Base-by-base conservation (phyloP, 1,140 invertebrate species). In the Scaptomyza montana region DNA sequence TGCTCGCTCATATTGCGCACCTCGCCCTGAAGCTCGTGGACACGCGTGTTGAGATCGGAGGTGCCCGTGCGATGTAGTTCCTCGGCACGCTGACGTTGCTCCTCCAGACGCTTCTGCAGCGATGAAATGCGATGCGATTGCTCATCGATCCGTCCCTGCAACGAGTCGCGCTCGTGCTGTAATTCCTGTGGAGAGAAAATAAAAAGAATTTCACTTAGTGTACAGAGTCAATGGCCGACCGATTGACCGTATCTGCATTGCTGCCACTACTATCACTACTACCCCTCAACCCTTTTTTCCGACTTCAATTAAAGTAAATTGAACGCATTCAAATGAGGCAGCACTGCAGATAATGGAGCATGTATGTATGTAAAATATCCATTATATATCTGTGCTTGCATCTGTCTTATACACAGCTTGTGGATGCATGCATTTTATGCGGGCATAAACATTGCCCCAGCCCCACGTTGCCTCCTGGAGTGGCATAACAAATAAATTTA, bases 91-190 rank as follows among this genome's bases (percentile, higher is more conserved):
- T 95, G 94, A 6, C 96, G 93, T 76, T 96, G 95, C 75, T 96
- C 95, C 89, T 97, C 96, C 36, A 97, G 92, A 13, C 96, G 94
- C 61, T 95, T 95, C 68, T 96, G 95, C 73, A 97, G 93, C 1
- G 95, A 94, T 46, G 96, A 96, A 60, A 97, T 95, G 81, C 96
- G 94, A 60, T 96, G 94, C 60, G 97, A 93, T 89, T 97, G 96
- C 82, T 97, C 95, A 25, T 96, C 95, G 70, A 96, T 94, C 46
- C 95, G 95, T 71, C 95, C 94, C 87, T 97, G 96, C 49, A 97
- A 92, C 30, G 95, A 94, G 77, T 97, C 96, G 19, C 96, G 95
- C 79, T 97, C 96, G 45, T 95, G 94, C 74, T 95, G 94, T 43
- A 97, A 92, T 92, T 97, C 96, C 96, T 97, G 86, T 3, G 39